Evolutionary conservation across 2,888 invertebrate genomes (phyloP).

Genomic region (Meteorus cinctellus): DNA sequence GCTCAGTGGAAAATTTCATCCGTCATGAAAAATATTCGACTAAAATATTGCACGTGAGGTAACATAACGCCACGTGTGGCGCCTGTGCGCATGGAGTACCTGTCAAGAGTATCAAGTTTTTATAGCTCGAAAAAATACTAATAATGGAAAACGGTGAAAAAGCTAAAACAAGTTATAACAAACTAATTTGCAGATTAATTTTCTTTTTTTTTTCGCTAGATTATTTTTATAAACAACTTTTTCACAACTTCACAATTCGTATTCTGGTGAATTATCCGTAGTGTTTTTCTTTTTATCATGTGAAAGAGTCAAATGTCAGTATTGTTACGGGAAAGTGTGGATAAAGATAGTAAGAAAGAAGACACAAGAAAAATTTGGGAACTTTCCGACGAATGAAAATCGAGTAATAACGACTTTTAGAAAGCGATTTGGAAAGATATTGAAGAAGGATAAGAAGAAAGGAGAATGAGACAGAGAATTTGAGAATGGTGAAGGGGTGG

Average conservation of each 20-base stretch:
- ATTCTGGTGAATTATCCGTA: neutral
- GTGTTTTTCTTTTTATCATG: neutral
- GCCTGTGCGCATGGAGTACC: neutral
- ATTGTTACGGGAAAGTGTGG: neutral
- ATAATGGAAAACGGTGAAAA: neutral
- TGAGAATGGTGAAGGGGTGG: constrained; percentile 24
- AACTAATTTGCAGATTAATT: neutral
- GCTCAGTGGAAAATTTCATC: neutral
- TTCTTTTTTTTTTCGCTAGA: neutral
- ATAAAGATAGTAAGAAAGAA: constrained; percentile 36
- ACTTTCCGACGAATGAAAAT: constrained; percentile 15
- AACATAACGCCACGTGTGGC: neutral
- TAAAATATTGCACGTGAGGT: constrained; percentile 6
- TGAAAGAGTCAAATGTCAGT: neutral
- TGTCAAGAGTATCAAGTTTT: neutral
- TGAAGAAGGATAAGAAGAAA: neutral
- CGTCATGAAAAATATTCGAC: neutral
- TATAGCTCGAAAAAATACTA: neutral
- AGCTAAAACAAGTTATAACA: neutral
- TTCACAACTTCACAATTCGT: neutral
- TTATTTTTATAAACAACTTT: neutral
- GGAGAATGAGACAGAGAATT: constrained; percentile 26
- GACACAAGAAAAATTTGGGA: constrained; percentile 7
- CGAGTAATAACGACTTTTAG: constrained; percentile 16
- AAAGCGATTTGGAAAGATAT: constrained; percentile 8